These are phyloP conservation scores for Lophotis ruficrista DNA, from an alignment of 2,113 vertebrate genomes.

Conservation along the genomic window DNA sequence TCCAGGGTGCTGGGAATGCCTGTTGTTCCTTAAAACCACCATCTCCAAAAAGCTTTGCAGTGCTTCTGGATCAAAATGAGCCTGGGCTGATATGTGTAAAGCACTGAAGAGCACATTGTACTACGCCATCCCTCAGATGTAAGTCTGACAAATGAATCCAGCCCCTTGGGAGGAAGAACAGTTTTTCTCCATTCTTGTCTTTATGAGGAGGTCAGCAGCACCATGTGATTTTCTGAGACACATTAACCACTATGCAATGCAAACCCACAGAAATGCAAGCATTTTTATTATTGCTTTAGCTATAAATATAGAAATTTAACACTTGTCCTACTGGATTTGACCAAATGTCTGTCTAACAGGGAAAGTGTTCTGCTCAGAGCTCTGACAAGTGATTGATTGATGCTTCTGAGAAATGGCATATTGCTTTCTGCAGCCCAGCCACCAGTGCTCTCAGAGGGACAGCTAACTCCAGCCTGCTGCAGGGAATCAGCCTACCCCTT, in stretches of 20 bases:
- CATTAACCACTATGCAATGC: background rate
- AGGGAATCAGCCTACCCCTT: background rate
- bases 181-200: background rate
- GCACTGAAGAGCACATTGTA: background rate
- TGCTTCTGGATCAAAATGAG: background rate
- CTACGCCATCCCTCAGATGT: background rate
- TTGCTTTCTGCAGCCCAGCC: background rate
- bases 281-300: background rate
- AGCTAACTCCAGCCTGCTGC: background rate
- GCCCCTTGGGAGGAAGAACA: background rate
- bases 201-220: slow-evolving; percentile 15
- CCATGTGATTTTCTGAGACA: background rate
- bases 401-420: background rate
- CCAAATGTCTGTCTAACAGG: background rate
- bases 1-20: background rate
- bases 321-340: background rate
- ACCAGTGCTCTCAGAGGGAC: background rate
- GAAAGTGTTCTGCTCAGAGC: background rate
- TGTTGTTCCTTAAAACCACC: background rate
- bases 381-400: background rate
- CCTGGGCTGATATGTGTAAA: background rate
- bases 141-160: background rate
- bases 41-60: background rate
- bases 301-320: slow-evolving; percentile 18
- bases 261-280: background rate